Evolutionary conservation across 1,140 invertebrate genomes (phyloP), one percentile per base, ranked within the genome.

Genomic region (Pararge aegeria): DNA sequence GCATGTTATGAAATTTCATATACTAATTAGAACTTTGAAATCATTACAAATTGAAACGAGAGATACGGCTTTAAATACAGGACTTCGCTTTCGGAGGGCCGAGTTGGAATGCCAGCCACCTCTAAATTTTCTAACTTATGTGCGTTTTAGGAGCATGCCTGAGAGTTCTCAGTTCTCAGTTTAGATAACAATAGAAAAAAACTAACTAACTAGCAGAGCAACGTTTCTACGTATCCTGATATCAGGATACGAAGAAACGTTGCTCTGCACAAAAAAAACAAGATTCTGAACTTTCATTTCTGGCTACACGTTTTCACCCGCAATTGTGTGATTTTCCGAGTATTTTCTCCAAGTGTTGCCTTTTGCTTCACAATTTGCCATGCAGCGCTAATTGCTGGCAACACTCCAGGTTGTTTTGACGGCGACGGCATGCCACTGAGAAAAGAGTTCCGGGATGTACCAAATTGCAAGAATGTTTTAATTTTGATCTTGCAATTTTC

Each of bases 361-460:
- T 66, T 69, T 66, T 62, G 64, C 64, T 66, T 59, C 51, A 61
- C 59, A 73, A 64, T 69, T 66, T 38, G 48, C 63, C 63, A 69
- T 69, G 70, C 70, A 62, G 64, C 55, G 61, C 50, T 73, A 73
- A 73, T 69, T 73, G 66, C 64, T 49, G 53, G 61, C 60, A 56
- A 24, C 44, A 13, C 44, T 46, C 44, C 44, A 46, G 44, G 44
- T n/a, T 46, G 44, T 46, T 46, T 46, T 46, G 38, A 42, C 38
- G 38, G 30, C 30, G 34, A 21, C 34, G 29, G 49, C 37, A 57
- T 55, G 53, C 56, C 53, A 46, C 30, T 56, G 38, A 55, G 48
- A 61, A 20, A 46, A 46, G 3, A 46, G 7, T n/a, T 19, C 18
- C 18, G 19, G 12, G 5, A 46, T 20, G 3, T 3, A 46, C 18